Percentiles rank a stretch among this genome's conserved stretches.
Evolutionary conservation across 1,140 invertebrate species (phyloP).

Genomic region (Tetramorium alpestre): DNA sequence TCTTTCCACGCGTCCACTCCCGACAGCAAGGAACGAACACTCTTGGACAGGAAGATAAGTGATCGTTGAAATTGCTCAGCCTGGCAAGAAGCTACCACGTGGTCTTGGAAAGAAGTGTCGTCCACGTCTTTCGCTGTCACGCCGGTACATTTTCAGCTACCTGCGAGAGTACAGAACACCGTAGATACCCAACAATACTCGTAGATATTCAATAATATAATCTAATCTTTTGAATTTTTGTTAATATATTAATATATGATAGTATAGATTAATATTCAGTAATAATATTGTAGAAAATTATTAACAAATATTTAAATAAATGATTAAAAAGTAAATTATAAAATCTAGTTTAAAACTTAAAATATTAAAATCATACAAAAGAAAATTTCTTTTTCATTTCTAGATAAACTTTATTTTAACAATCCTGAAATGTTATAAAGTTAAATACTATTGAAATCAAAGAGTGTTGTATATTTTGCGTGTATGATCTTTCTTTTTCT

Average conservation of each 20-base stretch:
- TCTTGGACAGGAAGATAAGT: conserved; percentile 53
- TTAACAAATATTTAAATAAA: neutral
- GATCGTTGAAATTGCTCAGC: conserved; percentile 44
- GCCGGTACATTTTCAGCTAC: neutral
- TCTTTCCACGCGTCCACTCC: conserved; percentile 43
- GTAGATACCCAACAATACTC: neutral
- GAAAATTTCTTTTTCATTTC: neutral
- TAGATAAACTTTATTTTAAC: neutral
- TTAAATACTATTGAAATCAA: neutral
- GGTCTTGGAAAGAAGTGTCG: conserved; percentile 24
- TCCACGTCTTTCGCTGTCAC: neutral
- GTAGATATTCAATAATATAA: neutral
- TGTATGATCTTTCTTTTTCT: neutral
- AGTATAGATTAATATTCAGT: neutral
- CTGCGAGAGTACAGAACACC: neutral
- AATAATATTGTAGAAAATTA: neutral
- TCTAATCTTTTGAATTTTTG: neutral
- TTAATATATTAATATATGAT: conserved; percentile 5
- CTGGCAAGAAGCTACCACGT: conserved; percentile 34
- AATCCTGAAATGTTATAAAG: neutral
- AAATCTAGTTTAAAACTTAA: neutral
- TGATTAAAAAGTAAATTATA: neutral
- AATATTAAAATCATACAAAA: neutral
- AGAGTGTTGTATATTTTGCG: neutral
- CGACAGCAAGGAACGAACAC: conserved; percentile 37